phyloP scores from a whole-genome alignment of 2,888 invertebrate species.

The Sminthurinus aureus region DNA sequence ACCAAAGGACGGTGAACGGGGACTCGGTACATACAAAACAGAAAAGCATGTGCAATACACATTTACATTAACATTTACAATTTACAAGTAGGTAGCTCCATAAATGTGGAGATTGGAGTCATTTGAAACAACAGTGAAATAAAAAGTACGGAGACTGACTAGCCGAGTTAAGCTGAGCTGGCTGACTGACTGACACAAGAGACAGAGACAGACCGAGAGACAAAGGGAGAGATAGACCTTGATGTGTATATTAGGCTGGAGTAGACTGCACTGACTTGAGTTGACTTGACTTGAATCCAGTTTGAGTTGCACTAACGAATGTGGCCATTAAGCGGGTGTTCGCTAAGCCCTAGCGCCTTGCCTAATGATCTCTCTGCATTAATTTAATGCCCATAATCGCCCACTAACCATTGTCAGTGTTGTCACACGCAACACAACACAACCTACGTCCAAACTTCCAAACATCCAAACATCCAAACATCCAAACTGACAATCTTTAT shows the following conservation, averaged over 20 bases:
- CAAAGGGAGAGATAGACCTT: background rate
- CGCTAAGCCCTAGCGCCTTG: constrained; percentile 48
- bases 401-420: constrained; percentile 43
- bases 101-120: background rate
- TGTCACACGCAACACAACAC: constrained; percentile 34
- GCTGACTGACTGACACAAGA: too few relatives aligned
- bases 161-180: background rate
- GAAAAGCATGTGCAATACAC: too few relatives aligned
- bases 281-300: background rate
- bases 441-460: too few relatives aligned
- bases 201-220: too few relatives aligned
- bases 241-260: constrained; percentile 42
- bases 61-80: too few relatives aligned
- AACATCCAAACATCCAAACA: too few relatives aligned
- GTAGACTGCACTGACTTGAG: background rate
- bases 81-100: background rate
- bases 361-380: constrained; percentile 53
- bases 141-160: background rate
- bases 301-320: constrained; percentile 44
- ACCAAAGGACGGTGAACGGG: constrained; percentile 17
- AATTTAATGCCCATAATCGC: constrained; percentile 54
- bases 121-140: too few relatives aligned
- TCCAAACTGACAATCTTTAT: constrained; percentile 41
- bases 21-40: background rate
- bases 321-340: constrained; percentile 49